Evolutionary conservation across 2,113 vertebrate genomes (phyloP), one percentile per base, ranked within the genome.

Genomic region (Neoarius graeffei): DNA sequence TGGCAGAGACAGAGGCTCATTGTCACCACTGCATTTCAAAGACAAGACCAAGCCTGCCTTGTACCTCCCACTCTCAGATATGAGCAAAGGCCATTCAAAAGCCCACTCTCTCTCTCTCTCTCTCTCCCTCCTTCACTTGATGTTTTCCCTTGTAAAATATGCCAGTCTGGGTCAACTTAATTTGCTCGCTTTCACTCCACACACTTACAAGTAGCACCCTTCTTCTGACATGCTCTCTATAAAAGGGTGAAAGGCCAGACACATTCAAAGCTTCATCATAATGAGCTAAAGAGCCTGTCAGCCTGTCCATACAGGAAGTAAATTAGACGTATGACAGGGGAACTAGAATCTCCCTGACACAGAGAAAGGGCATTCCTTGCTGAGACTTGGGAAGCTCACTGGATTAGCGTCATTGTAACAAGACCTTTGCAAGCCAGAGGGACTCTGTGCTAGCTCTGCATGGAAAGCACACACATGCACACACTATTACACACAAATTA

Each of bases 11-110:
- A 94, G 92, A 91, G 91, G 89, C 85, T 89, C 84, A 92, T 92
- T 94, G 93, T 94, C 87, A 89, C 67, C 83, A 64, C 84, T 90
- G 89, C 86, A 92, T 91, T 93, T 93, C 89, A 92, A 90, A 92
- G 87, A 87, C 87, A 87, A 90, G 89, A 88, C 86, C 89, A 84
- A 85, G 89, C 91, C 81, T 71, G 87, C 84, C 87, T 82, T 48
- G 66, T 25, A 84, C 89, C 82, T 56, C 83, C 83, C 56, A 86
- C 88, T 86, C 80, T 84, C 80, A 90, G 60, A 89, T 86, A 85
- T 71, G 42, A 89, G 87, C 79, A 80, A 81, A 62, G 87, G 17
- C 81, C 84, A 88, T 90, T 90, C 87, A 84, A n/a, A 90, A 86
- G 73, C 88, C 74, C 67, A 87, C 85, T 54, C 83, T 67, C 67